Base-by-base conservation (phyloP, 2,888 invertebrate species). In the Drosophila ochracea region DNA sequence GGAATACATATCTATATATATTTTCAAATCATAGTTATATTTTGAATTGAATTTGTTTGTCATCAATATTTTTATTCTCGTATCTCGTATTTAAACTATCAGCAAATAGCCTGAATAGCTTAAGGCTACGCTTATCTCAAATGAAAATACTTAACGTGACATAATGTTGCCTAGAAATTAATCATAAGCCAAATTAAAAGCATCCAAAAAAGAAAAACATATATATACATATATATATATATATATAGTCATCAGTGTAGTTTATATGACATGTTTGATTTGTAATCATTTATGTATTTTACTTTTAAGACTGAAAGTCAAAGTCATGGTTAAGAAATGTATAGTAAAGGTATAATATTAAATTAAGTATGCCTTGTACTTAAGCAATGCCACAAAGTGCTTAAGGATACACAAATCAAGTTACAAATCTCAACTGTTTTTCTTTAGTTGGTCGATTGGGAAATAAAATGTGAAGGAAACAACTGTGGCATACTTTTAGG, bases 331-430 rank as follows among this genome's bases (percentile, higher is more conserved):
- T 11, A 3, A 21, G 43, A 43, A 7, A 21, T 7, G 4, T 4
- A 21, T 13, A 0, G 3, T 13, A 21, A 47, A 2, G 0, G 0
- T 21, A 21, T 7, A 47, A 21, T 7, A 21, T 47, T 47, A 4
- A 21, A 47, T 47, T 7, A 16, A 13, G 4, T 16, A 21, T 1
- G 47, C 7, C 47, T 21, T 16, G 16, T 47, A 16, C 7, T 16
- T 21, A 47, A 9, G 21, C 47, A 21, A 21, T 7, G 6, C 4
- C 6, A 13, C 21, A 43, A 13, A 21, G 13, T 43, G 11, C 21
- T 41, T 21, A 21, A 10, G 41, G 9, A 35, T 19, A 16, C 0
- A 13, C 7, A 47, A 21, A 21, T 7, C 1, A 47, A 47, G 47
- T 25, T 21, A 1, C 16, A 21, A 47, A 21, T 9, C 47, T 4